Evolutionary conservation across 2,888 invertebrate species (phyloP).

Genomic region (Aplocera efformata): DNA sequence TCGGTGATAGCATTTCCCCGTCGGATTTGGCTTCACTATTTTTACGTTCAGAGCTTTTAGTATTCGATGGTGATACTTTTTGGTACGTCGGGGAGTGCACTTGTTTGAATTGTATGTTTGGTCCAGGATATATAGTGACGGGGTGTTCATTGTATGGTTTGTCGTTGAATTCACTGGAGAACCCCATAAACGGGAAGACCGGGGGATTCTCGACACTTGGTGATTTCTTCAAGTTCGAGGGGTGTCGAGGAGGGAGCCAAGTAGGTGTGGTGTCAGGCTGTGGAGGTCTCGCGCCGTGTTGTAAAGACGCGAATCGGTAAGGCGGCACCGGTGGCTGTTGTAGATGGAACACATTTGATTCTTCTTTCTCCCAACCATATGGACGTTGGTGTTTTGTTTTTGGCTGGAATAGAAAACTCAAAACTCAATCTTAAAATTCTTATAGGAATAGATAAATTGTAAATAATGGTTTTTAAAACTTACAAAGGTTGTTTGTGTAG

Average conservation of each 20-base stretch:
- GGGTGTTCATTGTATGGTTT: constrained; percentile 83
- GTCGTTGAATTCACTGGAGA: constrained; percentile 71
- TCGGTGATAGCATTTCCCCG: constrained; percentile 69
- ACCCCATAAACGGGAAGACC: constrained; percentile 74
- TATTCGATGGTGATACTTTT: constrained; percentile 67
- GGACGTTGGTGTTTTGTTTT: constrained; percentile 88
- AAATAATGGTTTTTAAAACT: constrained; percentile 56
- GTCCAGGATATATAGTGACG: constrained; percentile 84
- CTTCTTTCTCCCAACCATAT: constrained; percentile 85
- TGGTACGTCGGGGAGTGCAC: constrained; percentile 67
- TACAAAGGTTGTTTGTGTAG: constrained; percentile 90
- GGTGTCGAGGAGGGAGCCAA: constrained; percentile 69
- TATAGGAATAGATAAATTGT: not conserved
- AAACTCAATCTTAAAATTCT: not conserved
- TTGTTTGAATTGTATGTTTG: constrained; percentile 65
- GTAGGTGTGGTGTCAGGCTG: constrained; percentile 49
- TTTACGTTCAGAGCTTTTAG: constrained; percentile 59
- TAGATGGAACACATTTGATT: constrained; percentile 58
- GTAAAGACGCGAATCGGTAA: constrained; percentile 84
- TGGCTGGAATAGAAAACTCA: constrained; percentile 69
- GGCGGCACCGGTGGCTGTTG: constrained; percentile 82
- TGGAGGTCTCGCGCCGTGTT: constrained; percentile 79
- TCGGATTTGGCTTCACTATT: constrained; percentile 64
- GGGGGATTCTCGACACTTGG: constrained; percentile 70
- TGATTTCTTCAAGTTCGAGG: constrained; percentile 54